These are phyloP conservation scores for Rhadina sibilatrix DNA, from an alignment of 2,113 vertebrate species.

Conservation along the genomic window DNA sequence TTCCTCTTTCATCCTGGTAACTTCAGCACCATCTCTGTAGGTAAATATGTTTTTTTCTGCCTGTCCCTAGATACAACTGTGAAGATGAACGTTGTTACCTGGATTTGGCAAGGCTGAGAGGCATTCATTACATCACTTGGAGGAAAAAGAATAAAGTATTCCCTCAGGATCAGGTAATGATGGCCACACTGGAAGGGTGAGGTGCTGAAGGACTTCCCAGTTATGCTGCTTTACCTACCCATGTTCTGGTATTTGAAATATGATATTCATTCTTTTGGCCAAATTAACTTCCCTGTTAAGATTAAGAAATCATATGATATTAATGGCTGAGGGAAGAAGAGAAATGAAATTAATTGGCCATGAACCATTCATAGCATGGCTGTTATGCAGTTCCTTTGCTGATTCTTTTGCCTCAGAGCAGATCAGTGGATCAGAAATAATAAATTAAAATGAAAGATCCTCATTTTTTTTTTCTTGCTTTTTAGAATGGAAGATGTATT, in stretches of 20 bases:
- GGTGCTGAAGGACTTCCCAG: background rate
- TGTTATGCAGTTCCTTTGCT: background rate
- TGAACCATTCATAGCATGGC: constrained; percentile 6
- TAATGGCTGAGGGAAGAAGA: constrained; percentile 3
- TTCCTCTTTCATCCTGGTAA: background rate
- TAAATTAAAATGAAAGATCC: constrained; percentile 6
- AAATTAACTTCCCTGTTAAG: constrained; percentile 12
- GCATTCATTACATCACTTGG: constrained; percentile 93
- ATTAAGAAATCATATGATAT: constrained; percentile 34
- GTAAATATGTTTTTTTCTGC: background rate
- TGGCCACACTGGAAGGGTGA: background rate
- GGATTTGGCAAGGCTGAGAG: constrained; percentile 93
- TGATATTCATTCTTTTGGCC: background rate
- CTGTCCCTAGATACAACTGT: constrained; percentile 89
- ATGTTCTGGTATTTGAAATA: background rate
- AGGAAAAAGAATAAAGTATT: constrained; percentile 87
- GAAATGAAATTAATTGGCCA: constrained; percentile 42
- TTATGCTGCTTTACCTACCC: background rate
- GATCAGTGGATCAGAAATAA: constrained; percentile 24
- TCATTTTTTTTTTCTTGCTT: background rate
- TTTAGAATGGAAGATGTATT: background rate
- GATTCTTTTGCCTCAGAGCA: constrained; percentile 2
- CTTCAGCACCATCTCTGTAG: background rate
- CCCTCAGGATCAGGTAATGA: constrained; percentile 90
- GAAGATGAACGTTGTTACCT: constrained; percentile 95